Base-by-base conservation (phyloP, 2,888 invertebrate species). In the Venusia cambrica region DNA sequence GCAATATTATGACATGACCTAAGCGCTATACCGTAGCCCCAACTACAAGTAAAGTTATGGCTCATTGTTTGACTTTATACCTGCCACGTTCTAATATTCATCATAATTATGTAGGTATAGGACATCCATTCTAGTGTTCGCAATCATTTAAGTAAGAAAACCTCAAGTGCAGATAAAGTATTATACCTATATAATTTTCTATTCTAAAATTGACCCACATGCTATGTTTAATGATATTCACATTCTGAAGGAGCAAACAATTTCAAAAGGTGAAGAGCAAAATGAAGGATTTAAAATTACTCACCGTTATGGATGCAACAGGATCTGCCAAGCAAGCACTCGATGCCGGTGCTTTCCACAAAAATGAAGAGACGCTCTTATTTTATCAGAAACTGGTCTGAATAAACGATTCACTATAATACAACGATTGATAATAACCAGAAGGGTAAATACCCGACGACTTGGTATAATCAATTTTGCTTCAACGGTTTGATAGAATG, bases 231-330 rank as follows among this genome's bases (percentile, higher is more conserved):
- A n/a, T n/a, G n/a, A n/a, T n/a, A n/a, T n/a, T n/a, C n/a, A n/a
- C n/a, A n/a, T n/a, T n/a, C n/a, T n/a, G n/a, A n/a, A n/a, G n/a
- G n/a, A n/a, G n/a, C n/a, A n/a, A n/a, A n/a, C n/a, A n/a, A n/a
- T n/a, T n/a, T n/a, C n/a, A n/a, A n/a, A n/a, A n/a, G n/a, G n/a
- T n/a, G n/a, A n/a, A n/a, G n/a, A n/a, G n/a, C 13, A 25, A 15
- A 15, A 25, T 5, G 5, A 26, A 21, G 13, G 6, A 28, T 54
- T 58, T 57, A 65, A 71, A 71, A 65, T 68, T 64, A 76, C 83
- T 79, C 60, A 84, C 84, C 77, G 72, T 71, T 73, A 67, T 71
- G 80, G 73, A 70, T 79, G 78, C 77, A 80, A 79, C 81, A 79
- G 83, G 81, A 83, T 75, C 69, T 57, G 57, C 61, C 60, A 70